These are phyloP conservation scores for Caenorhabditis inopinata DNA, from an alignment of 1,140 invertebrate genomes.

Conservation along the genomic window DNA sequence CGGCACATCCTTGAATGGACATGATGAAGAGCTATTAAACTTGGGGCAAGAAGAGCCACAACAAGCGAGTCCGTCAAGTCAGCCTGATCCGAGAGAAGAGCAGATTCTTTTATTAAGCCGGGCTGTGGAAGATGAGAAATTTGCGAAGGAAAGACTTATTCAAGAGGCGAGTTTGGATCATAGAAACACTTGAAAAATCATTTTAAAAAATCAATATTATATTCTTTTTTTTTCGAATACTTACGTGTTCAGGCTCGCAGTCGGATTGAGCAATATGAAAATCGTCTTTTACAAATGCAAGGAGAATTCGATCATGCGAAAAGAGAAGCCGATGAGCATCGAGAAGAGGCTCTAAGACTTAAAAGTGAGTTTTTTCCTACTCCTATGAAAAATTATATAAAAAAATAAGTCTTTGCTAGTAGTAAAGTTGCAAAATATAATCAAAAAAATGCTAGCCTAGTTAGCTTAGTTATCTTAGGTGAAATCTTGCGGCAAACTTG, in stretches of 20 bases:
- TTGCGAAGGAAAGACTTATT: slow-evolving; percentile 72
- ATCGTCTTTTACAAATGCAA: slow-evolving; percentile 50
- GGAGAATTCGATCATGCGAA: slow-evolving; percentile 55
- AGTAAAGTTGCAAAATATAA: too few relatives aligned
- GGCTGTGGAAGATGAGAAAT: slow-evolving; percentile 58
- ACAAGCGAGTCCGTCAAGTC: slow-evolving; percentile 25
- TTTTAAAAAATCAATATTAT: too few relatives aligned
- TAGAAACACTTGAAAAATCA: too few relatives aligned
- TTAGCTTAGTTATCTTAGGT: too few relatives aligned
- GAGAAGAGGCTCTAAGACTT: slow-evolving; percentile 71
- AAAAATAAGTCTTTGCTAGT: too few relatives aligned
- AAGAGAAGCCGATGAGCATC: slow-evolving; percentile 73
- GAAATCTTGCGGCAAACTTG: too few relatives aligned
- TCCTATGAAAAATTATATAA: too few relatives aligned
- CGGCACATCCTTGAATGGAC: slow-evolving; percentile 23
- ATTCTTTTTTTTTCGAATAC: too few relatives aligned
- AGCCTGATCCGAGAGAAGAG: slow-evolving; percentile 50
- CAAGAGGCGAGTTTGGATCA: slow-evolving; percentile 74
- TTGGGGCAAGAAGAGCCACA: slow-evolving; percentile 25
- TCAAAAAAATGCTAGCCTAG: too few relatives aligned
- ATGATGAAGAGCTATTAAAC: slow-evolving; percentile 28
- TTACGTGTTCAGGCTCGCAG: slow-evolving; percentile 22
- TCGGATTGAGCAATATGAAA: slow-evolving; percentile 54
- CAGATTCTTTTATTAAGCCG: slow-evolving; percentile 50
- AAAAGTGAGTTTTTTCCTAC: slow-evolving; percentile 52